These are phyloP conservation scores for Sanderia malayensis DNA, from an alignment of 30 jellyfish, hydroid and myxozoan species.

Conservation along the genomic window DNA sequence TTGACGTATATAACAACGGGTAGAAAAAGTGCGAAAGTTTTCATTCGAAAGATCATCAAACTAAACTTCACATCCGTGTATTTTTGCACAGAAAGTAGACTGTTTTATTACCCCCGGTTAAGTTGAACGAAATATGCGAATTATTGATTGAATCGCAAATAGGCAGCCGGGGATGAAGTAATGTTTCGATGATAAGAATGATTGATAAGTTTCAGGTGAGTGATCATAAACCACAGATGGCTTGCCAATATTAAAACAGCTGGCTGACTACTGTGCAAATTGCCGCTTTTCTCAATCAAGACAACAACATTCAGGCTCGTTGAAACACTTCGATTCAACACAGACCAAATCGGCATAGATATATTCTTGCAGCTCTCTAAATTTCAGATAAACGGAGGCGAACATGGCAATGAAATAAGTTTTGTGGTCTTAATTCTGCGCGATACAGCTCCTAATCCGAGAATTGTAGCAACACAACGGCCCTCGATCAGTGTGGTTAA, in stretches of 20 bases:
- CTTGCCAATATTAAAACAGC: conserved; percentile 54
- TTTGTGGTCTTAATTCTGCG: not conserved
- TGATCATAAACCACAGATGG: conserved; percentile 70
- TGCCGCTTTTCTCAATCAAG: conserved; percentile 54
- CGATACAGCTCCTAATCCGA: not conserved
- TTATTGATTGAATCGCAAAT: no score
- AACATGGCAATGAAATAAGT: not conserved
- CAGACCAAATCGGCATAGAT: not conserved
- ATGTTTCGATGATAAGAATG: no score
- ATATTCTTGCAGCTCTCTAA: not conserved
- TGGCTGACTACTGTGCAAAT: conserved; percentile 57
- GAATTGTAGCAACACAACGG: not conserved
- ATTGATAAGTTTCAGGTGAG: conserved; percentile 62
- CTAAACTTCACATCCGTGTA: no score
- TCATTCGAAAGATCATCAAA: no score
- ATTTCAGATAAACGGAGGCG: not conserved
- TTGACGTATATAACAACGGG: no score
- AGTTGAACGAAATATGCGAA: no score
- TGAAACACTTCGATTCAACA: conserved; percentile 4
- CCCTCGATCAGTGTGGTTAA: not conserved
- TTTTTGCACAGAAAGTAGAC: no score
- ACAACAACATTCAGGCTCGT: not conserved
- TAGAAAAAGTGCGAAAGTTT: no score
- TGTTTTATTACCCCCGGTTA: no score
- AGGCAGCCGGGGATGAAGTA: no score